These are phyloP conservation scores for Salpingus planirostris DNA, from an alignment of 2,888 invertebrate genomes.

Conservation along the genomic window DNA sequence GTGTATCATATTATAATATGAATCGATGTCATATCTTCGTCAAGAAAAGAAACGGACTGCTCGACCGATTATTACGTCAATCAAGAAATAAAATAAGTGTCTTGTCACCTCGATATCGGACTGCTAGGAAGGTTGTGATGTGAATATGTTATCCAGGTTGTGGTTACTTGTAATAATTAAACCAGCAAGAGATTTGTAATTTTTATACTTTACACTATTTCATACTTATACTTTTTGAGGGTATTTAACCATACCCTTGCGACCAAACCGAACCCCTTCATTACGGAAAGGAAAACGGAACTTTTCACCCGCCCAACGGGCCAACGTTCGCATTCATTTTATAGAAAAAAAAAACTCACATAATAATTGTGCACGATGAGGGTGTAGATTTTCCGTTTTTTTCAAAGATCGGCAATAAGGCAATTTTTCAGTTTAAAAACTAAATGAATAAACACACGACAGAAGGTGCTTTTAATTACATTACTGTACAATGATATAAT, in stretches of 20 bases:
- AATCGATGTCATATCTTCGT: conserved; percentile 14
- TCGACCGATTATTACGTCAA: no score
- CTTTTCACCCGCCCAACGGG: no score
- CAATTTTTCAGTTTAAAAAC: conserved; percentile 5
- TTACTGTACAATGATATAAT: conserved; percentile 7
- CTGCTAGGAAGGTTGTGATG: conserved; percentile 25
- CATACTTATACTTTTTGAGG: conserved; percentile 18
- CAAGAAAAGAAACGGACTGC: conserved; percentile 10
- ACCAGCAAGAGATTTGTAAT: conserved; percentile 13
- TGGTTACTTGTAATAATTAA: conserved; percentile 18
- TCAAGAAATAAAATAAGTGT: conserved; percentile 15
- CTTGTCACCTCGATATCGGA: conserved; percentile 15
- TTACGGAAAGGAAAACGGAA: no score
- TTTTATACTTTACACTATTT: conserved; percentile 26
- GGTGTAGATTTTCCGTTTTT: no score
- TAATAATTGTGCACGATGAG: no score
- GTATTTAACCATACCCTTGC: conserved; percentile 1
- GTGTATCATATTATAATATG: no score
- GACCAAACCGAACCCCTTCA: no score
- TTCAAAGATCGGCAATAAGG: no score
- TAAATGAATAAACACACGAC: no score
- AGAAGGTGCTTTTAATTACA: conserved; percentile 11
- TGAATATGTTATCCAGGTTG: conserved; percentile 23
- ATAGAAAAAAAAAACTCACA: no score
- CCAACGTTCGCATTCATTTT: no score